A percentile compares a stretch with the other conserved stretches of the same genome.
Conservation (phyloP, 2,797 vertebrate species). For the Aldrovandia affinis region DNA sequence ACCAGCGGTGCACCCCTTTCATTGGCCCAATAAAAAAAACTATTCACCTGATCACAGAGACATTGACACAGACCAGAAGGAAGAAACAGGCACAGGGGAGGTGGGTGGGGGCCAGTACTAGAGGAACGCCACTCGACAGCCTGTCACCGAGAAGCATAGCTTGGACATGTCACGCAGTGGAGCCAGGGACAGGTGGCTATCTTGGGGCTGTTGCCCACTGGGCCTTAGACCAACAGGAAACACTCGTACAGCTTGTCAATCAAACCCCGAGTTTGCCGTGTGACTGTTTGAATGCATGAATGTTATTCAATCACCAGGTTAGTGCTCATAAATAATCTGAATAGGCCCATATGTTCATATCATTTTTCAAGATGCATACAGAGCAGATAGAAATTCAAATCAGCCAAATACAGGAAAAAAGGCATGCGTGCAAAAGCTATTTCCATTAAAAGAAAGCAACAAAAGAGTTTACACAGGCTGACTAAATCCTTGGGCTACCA, state of each 20-base stretch:
- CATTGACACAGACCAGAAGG: background rate
- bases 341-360: background rate
- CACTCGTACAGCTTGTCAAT: slow-evolving; percentile 91
- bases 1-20: slow-evolving; percentile 14
- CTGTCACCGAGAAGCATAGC: slow-evolving; percentile 81
- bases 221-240: slow-evolving; percentile 90
- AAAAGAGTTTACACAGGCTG: background rate
- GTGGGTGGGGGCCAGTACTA: background rate
- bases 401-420: background rate
- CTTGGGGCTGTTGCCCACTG: slow-evolving; percentile 90
- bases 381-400: background rate
- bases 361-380: background rate
- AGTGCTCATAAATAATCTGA: background rate
- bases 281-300: slow-evolving; percentile 76
- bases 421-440: background rate
- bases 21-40: slow-evolving; percentile 15
- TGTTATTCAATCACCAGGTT: background rate
- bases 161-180: slow-evolving; percentile 83
- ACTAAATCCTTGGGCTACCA: background rate
- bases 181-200: slow-evolving; percentile 83
- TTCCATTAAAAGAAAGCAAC: background rate
- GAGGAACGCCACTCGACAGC: slow-evolving; percentile 75
- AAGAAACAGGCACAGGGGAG: background rate
- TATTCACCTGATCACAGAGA: background rate
- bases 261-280: slow-evolving; percentile 86